These are phyloP conservation scores for Mimas tiliae DNA, from an alignment of 2,888 invertebrate genomes.

Conservation along the genomic window DNA sequence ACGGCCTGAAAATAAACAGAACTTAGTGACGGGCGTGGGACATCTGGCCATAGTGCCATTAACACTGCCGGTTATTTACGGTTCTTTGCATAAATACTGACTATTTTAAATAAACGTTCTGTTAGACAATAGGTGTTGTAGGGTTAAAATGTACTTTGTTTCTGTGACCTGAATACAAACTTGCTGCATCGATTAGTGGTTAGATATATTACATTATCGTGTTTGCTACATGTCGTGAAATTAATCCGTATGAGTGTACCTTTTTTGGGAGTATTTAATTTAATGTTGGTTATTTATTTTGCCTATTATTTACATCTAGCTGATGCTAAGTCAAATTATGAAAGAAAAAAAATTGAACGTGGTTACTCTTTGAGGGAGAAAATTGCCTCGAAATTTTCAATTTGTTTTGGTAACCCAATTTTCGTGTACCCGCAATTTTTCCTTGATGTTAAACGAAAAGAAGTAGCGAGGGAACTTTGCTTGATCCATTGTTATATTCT, in stretches of 20 bases:
- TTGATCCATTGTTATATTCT: constrained; percentile 51
- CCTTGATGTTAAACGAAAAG: constrained; percentile 68
- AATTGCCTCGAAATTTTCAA: constrained; percentile 79
- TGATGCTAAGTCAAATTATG: constrained; percentile 33
- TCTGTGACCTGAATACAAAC: no score
- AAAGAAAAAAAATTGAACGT: constrained; percentile 47
- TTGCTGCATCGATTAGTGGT: no score
- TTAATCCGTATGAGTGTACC: no score
- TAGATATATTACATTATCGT: no score
- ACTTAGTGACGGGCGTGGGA: background rate
- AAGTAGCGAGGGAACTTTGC: constrained; percentile 55
- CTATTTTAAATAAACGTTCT: background rate
- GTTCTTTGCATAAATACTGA: no score
- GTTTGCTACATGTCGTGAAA: no score
- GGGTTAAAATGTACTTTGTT: no score
- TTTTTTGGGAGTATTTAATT: background rate
- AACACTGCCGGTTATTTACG: no score
- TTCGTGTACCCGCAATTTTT: constrained; percentile 67
- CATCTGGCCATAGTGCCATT: background rate
- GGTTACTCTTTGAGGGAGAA: constrained; percentile 70
- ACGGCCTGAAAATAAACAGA: constrained; percentile 53
- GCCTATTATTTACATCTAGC: constrained; percentile 6
- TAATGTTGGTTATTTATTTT: background rate
- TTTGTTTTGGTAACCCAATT: constrained; percentile 77
- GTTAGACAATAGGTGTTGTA: background rate